phyloP scores from a whole-genome alignment of 2,797 vertebrate genomes.

The Spatula versicolor region DNA sequence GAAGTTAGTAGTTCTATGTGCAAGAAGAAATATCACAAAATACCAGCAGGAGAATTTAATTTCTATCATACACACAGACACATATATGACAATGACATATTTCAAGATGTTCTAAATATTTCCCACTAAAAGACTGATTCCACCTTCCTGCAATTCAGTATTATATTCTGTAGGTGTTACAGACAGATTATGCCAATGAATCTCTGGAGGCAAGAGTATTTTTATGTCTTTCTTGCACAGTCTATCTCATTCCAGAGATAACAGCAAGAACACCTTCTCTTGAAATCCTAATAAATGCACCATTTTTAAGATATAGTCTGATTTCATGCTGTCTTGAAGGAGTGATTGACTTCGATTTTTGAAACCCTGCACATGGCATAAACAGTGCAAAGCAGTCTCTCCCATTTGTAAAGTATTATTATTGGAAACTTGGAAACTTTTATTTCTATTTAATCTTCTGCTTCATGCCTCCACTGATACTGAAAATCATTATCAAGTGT shows the following conservation, averaged over 20 bases:
- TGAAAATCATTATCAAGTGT: conserved; percentile 30
- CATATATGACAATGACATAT: background rate
- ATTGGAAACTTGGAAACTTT: background rate
- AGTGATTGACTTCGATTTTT: background rate
- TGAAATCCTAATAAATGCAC: background rate
- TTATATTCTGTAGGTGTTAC: background rate
- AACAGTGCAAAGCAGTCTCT: background rate
- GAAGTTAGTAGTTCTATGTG: background rate
- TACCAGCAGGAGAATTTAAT: background rate
- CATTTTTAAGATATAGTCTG: background rate
- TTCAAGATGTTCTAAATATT: background rate
- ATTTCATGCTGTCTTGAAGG: conserved; percentile 5
- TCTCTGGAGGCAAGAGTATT: background rate
- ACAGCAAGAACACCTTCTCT: background rate
- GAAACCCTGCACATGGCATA: background rate
- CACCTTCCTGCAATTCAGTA: background rate
- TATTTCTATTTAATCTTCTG: conserved; percentile 20
- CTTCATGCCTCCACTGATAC: background rate
- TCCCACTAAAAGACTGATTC: background rate
- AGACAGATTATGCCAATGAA: conserved; percentile 20
- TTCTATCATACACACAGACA: background rate
- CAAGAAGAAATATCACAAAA: background rate
- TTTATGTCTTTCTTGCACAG: conserved; percentile 2
- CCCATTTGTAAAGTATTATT: background rate
- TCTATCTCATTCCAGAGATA: background rate